Evolutionary conservation across 2,113 vertebrate genomes (phyloP), one percentile per base, ranked within the genome.

Genomic region (Gadus macrocephalus): DNA sequence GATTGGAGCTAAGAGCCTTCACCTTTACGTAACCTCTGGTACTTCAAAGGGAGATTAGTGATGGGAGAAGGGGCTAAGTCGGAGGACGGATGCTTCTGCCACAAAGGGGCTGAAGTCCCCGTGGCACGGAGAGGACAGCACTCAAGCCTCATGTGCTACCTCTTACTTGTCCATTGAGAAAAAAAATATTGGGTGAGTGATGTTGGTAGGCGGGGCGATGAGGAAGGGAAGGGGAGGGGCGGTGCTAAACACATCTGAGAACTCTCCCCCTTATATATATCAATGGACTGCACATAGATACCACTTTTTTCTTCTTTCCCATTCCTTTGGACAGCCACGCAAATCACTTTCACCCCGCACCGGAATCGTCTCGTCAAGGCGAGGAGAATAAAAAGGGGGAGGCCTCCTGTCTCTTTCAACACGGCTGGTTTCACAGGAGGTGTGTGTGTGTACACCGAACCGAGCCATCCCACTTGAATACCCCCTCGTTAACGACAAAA

Each of bases 1-100:
- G 58, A 16, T 16, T 2, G 69, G 70, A 73, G 67, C 72, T 81
- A 79, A 81, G 64, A 77, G 69, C 69, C 74, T 77, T 87, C 82
- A 84, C 80, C 83, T 86, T 87, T 74, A 72, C 59, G 25, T 79
- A 85, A 87, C 81, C 79, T 69, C 67, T 74, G 19, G 27, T 25
- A 87, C 87, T 88, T 90, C 88, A 89, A 91, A 91, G 88, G 11
- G 62, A 87, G 83, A 90, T 88, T 81, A 88, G 86, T 80, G 78
- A 81, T 49, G 42, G 59, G 68, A 35, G 31, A 35, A 35, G 31
- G 31, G 31, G 31, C 31, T 35, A 35, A 35, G 65, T 84, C 67
- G 69, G 71, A 71, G 82, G 67, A 76, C 70, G 53, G 16, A 71
- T 82, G 68, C 67, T 76, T 53, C 58, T 9, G 42, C 68, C 70